A percentile compares a stretch with the other conserved stretches of the same genome.
These are phyloP conservation scores for Gymnobelideus leadbeateri DNA, from an alignment of 2,113 vertebrate species.

Conservation along the genomic window DNA sequence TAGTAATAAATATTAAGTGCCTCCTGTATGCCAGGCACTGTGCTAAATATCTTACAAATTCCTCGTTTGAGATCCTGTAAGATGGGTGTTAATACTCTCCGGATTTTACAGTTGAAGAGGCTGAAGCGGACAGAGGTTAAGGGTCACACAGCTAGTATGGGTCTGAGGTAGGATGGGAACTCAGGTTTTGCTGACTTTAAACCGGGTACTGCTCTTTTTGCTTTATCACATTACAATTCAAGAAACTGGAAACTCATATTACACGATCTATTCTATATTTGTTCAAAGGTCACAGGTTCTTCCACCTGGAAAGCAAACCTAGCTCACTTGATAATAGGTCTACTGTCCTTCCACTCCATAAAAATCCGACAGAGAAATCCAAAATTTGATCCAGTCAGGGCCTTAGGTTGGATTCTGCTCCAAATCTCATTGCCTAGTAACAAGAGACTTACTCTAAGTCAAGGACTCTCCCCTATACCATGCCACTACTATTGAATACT, in stretches of 20 bases:
- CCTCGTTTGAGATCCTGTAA: neutral
- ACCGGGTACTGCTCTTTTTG: neutral
- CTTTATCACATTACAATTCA: neutral
- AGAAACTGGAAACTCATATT: neutral
- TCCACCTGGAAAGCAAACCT: neutral
- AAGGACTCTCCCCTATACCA: neutral
- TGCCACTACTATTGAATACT: neutral
- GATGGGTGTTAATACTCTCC: neutral
- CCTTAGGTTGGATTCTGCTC: neutral
- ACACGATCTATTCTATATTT: neutral
- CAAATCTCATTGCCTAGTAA: neutral
- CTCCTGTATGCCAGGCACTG: neutral
- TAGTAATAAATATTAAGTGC: neutral
- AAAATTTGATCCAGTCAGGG: neutral
- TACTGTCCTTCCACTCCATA: neutral
- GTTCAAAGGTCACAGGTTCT: neutral
- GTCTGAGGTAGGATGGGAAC: neutral
- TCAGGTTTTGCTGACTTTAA: neutral
- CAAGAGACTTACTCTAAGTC: neutral
- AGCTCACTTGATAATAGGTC: neutral
- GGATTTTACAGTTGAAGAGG: neutral
- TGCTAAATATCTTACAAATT: neutral
- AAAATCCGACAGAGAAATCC: neutral
- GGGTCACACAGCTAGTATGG: neutral
- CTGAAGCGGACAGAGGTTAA: neutral